Evolutionary conservation across 2,797 vertebrate genomes (phyloP).

Genomic region (Pseudotriccus pelzelni): DNA sequence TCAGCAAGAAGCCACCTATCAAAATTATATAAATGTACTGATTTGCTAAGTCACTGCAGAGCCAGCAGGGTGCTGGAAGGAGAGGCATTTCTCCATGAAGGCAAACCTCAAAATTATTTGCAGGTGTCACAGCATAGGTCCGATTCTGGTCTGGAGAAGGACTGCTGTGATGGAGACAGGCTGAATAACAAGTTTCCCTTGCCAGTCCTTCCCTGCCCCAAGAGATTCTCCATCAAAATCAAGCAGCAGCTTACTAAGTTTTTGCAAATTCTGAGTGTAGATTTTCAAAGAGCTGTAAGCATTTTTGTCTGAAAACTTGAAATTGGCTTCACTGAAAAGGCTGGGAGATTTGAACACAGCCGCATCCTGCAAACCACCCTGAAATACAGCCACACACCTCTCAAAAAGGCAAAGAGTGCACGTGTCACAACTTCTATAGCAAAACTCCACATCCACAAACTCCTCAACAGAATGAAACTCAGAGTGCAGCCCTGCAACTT

Average conservation of each 20-base stretch:
- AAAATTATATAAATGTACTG: not conserved
- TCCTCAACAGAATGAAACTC: not conserved
- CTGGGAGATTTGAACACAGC: not conserved
- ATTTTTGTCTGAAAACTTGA: not conserved
- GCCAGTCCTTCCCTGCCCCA: constrained; percentile 8
- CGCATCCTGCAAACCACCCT: accelerated
- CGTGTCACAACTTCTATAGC: not conserved
- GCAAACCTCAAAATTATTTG: constrained; percentile 24
- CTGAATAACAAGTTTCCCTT: constrained; percentile 23
- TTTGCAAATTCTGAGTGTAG: not conserved
- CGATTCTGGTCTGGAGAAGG: not conserved
- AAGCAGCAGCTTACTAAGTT: not conserved
- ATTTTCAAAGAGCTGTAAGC: not conserved
- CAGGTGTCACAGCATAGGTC: constrained; percentile 4
- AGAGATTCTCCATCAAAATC: not conserved
- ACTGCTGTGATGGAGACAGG: not conserved
- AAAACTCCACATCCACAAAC: not conserved
- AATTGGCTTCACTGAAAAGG: not conserved
- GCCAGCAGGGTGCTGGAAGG: not conserved
- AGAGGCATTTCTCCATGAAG: not conserved
- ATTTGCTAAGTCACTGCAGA: constrained; percentile 32
- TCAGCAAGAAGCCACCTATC: constrained; percentile 37
- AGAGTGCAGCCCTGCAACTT: not conserved
- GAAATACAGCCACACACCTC: not conserved
- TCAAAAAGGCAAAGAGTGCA: not conserved